phyloP scores from a whole-genome alignment of 2,113 vertebrate genomes.

The Amia ocellicauda region DNA sequence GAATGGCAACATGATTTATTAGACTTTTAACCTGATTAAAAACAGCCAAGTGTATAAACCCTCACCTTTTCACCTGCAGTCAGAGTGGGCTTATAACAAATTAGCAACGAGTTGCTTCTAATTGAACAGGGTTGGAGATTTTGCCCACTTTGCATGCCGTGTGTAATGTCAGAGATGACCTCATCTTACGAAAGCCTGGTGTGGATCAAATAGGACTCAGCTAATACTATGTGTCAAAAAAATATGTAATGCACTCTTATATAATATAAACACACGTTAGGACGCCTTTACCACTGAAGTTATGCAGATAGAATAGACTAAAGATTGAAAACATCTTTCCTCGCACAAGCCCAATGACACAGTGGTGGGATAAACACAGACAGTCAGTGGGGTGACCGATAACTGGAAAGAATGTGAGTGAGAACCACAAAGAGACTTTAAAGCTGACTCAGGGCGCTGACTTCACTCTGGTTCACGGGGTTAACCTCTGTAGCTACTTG shows the following conservation, averaged over 20 bases:
- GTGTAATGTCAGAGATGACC: background rate
- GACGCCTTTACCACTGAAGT: background rate
- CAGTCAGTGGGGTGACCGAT: background rate
- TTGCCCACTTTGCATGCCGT: no score
- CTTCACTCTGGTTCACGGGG: background rate
- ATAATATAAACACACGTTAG: background rate
- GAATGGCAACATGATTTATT: no score
- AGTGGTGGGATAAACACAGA: slow-evolving; percentile 24
- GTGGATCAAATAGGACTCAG: background rate
- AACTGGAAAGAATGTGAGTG: slow-evolving; percentile 18
- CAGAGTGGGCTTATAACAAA: no score
- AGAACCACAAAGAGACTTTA: slow-evolving; percentile 15
- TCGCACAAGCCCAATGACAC: background rate
- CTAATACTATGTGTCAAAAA: no score
- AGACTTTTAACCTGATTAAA: no score
- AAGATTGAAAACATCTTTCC: slow-evolving; percentile 3
- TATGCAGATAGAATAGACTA: background rate
- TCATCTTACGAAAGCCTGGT: background rate
- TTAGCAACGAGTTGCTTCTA: no score
- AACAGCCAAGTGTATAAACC: no score
- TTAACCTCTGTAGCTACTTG: background rate
- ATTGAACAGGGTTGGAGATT: no score
- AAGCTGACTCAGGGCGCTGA: background rate
- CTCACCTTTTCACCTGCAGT: background rate
- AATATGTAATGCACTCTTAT: background rate